Conservation (phyloP, 2,113 vertebrate genomes). For the Corapipo altera region DNA sequence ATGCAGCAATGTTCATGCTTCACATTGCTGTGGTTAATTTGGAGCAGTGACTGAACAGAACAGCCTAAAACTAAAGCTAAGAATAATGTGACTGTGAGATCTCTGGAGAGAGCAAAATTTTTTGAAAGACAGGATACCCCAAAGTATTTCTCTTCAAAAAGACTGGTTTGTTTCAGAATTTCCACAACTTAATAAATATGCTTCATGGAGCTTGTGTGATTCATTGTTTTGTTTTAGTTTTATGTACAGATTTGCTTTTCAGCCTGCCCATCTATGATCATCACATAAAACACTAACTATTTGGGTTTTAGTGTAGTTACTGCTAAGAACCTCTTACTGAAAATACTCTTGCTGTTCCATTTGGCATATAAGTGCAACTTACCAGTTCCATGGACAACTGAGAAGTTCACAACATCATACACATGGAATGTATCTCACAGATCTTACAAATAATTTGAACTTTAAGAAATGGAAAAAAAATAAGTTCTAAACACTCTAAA, state of each 20-base stretch:
- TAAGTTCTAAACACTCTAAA: not conserved
- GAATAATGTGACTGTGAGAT: not conserved
- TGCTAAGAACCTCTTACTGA: not conserved
- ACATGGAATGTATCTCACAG: not conserved
- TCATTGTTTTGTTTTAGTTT: not conserved
- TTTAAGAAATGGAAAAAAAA: not conserved
- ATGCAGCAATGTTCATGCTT: not conserved
- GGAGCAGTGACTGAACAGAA: not conserved
- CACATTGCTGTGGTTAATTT: constrained; percentile 8
- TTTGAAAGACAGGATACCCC: not conserved
- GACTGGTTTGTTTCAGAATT: not conserved
- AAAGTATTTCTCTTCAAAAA: not conserved
- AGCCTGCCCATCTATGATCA: not conserved
- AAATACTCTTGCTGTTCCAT: not conserved
- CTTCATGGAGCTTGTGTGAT: not conserved
- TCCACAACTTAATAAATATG: not conserved
- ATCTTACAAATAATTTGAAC: not conserved
- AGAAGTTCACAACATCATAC: not conserved
- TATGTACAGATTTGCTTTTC: not conserved
- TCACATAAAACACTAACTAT: not conserved
- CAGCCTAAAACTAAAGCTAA: not conserved
- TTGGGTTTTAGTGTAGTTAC: not conserved
- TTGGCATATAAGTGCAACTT: not conserved
- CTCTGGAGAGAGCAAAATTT: not conserved
- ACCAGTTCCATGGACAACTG: not conserved